A percentile compares a stretch with the other conserved stretches of the same genome.
Conservation (phyloP, 30 jellyfish, hydroid and myxozoan genomes). For the Hydractinia echinata region DNA sequence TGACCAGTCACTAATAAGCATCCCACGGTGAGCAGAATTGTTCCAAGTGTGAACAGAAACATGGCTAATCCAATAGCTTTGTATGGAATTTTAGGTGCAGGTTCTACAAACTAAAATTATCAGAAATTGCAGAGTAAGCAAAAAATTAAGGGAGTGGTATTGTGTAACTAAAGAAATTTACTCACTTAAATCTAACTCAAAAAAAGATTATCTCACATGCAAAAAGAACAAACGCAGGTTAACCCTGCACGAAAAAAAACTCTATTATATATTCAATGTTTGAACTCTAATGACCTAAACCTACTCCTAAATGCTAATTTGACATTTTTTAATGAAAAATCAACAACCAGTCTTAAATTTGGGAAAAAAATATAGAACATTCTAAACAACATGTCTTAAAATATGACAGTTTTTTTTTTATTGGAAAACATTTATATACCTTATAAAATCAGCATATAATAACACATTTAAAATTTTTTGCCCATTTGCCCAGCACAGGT, state of each 20-base stretch:
- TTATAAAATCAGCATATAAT: too few relatives aligned
- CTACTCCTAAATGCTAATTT: too few relatives aligned
- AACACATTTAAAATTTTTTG: too few relatives aligned
- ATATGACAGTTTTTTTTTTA: too few relatives aligned
- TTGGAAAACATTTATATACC: too few relatives aligned
- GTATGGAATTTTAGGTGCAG: constrained; percentile 72
- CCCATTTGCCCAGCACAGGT: too few relatives aligned
- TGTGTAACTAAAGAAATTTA: not conserved
- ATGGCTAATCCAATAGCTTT: constrained; percentile 78
- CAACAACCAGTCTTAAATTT: not conserved
- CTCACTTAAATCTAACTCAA: not conserved
- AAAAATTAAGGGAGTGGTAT: not conserved
- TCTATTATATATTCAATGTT: too few relatives aligned
- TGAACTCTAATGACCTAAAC: too few relatives aligned
- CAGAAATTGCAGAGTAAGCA: not conserved
- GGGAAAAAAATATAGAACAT: too few relatives aligned
- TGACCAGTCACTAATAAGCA: constrained; percentile 75
- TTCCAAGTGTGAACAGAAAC: constrained; percentile 76
- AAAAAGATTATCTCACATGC: not conserved
- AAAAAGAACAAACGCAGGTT: not conserved
- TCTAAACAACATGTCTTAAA: too few relatives aligned
- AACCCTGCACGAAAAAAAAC: not conserved
- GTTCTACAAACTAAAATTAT: constrained; percentile 46
- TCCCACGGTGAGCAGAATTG: constrained; percentile 62
- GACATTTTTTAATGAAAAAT: not conserved